Evolutionary conservation across 1,140 invertebrate species (phyloP).

Genomic region (Drosophila parvula): DNA sequence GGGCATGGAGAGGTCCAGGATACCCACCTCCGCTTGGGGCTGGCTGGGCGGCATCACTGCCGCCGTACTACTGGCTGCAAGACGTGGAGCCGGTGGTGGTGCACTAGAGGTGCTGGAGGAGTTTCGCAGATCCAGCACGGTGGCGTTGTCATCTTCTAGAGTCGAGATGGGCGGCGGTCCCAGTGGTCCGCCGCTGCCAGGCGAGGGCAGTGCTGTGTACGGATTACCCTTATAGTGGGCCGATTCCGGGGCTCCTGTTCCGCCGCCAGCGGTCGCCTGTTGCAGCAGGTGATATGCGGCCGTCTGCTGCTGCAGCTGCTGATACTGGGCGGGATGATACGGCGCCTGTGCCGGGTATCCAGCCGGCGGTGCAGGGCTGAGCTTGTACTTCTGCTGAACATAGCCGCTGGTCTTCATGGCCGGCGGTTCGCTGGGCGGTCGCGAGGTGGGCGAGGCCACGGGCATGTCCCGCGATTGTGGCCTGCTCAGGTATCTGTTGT

Average conservation of each 20-base stretch:
- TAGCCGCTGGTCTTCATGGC: slow-evolving; percentile 40
- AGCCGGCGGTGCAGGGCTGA: slow-evolving; percentile 37
- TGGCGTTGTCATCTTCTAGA: slow-evolving; percentile 71
- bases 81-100: slow-evolving; percentile 11
- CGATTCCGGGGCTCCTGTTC: slow-evolving; percentile 26
- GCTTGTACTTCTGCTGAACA: slow-evolving; percentile 81
- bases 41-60: background rate
- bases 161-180: slow-evolving; percentile 16
- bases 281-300: slow-evolving; percentile 74
- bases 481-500: slow-evolving; percentile 76
- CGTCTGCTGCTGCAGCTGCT: slow-evolving; percentile 70
- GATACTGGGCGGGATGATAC: slow-evolving; percentile 72
- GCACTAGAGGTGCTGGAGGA: slow-evolving; percentile 35
- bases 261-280: slow-evolving; percentile 54
- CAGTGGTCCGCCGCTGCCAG: background rate
- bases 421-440: slow-evolving; percentile 74
- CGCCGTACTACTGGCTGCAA: background rate
- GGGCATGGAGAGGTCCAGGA: slow-evolving; percentile 94
- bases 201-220: slow-evolving; percentile 58
- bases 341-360: slow-evolving; percentile 39
- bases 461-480: slow-evolving; percentile 77
- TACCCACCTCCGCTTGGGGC: slow-evolving; percentile 86
- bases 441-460: slow-evolving; percentile 67
- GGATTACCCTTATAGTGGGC: slow-evolving; percentile 71
- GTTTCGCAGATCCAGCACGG: slow-evolving; percentile 71